Evolutionary conservation across 1,140 invertebrate genomes (phyloP), one percentile per base, ranked within the genome.

Genomic region (Pseudomyrmex pallidus): DNA sequence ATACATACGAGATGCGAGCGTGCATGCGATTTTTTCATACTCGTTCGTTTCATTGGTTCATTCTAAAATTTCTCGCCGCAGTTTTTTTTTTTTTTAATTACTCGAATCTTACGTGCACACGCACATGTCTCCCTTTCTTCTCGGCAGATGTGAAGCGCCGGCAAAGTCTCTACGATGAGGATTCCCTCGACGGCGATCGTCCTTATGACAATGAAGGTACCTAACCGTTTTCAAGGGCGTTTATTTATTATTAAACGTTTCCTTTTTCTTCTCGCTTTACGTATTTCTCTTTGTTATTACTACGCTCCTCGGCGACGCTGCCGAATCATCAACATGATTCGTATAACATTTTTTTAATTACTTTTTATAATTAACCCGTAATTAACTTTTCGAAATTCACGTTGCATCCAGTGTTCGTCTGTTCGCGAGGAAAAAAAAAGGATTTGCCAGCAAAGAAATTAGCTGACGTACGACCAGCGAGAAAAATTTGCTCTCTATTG

Each of bases 91-190:
- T n/a, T n/a, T 74, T 85, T 83, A 84, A 35, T 35, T 35, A 35
- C 63, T 82, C 67, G 62, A 87, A 84, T 85, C 86, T 85, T 77
- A 87, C 74, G 84, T 91, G 89, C 85, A 86, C 74, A 88, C 84
- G 87, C 87, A 89, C 83, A 88, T 88, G 84, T 85, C 90, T 90
- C 90, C 83, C 89, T 92, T 92, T 89, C 84, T 93, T 92, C 83
- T 93, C 90, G 89, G 87, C 92, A 94, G 94, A 94, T 94, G 90
- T 92, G 89, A 94, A 92, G 91, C 93, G 93, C 90, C 93, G 91
- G 85, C 87, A 87, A 87, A 93, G 92, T 91, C 90, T 93, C 86
- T 94, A 93, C 91, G 93, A 93, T 56, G 94, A 92, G 88, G 93
- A 94, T 90, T 94, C 94, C 83, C 93, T 94, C 86, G 93, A 94